Base-by-base conservation (phyloP, 2,797 vertebrate genomes). In the Typhlichthys eigenmanni region DNA sequence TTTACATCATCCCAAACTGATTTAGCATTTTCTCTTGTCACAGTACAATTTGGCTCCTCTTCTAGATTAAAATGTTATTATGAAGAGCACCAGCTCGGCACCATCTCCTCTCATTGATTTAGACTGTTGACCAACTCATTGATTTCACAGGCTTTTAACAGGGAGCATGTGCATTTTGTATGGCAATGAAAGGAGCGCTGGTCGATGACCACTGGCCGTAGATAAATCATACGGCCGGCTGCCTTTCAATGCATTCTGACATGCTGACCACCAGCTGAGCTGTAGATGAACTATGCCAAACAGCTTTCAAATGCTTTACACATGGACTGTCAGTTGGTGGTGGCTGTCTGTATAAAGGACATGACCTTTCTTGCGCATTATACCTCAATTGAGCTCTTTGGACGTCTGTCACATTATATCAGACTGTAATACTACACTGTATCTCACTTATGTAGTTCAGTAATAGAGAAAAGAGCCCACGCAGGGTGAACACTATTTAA, bases 71-170 rank as follows among this genome's bases (percentile, higher is more conserved):
- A 69, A 32, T 24, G 4, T 43, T 43, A 43, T 45, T 46, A 14
- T 53, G 50, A 62, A 53, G 16, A 51, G 24, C 46, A 47, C 63
- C 50, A 48, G 64, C 72, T 24, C 24, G 4, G 24, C 48, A 13
- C 13, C 55, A 51, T 14, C 66, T 66, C 56, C 68, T 61, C 62
- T 58, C 45, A 77, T 80, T 69, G 62, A 77, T 54, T 50, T 29
- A 66, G 38, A 43, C 38, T 76, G 48, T 75, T 58, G 65, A 71
- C 64, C 45, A 60, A 71, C 68, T 71, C 64, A 10, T 78, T 75
- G 73, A 82, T 80, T 72, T 72, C 58, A 19, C 50, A 3, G 48
- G 53, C 64, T 61, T 57, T 80, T 70, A 76, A 69, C 59, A 66
- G 69, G 51, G 13, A 32, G 34, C 43, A 54, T 63, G 56, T 70